Percentiles rank a stretch among this genome's conserved stretches.
These are phyloP conservation scores for Rhinoptilus africanus DNA, from an alignment of 2,113 vertebrate species.

Conservation along the genomic window DNA sequence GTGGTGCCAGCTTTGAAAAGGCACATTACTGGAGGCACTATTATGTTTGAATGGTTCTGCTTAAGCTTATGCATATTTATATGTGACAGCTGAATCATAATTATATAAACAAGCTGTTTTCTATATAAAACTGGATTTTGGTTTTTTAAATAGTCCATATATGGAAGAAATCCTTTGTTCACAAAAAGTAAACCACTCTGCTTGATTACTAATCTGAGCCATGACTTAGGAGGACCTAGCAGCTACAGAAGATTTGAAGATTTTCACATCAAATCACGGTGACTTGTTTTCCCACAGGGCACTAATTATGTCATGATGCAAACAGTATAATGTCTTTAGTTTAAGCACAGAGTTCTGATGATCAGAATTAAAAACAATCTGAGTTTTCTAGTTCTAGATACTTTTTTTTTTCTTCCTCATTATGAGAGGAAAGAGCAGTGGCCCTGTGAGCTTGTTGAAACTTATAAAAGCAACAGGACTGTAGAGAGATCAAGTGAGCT, in stretches of 20 bases:
- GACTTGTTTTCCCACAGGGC: constrained; percentile 24
- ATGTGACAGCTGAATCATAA: neutral
- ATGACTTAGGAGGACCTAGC: neutral
- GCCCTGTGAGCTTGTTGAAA: neutral
- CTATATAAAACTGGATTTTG: neutral
- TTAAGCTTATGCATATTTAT: neutral
- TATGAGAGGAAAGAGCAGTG: neutral
- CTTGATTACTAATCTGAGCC: constrained; percentile 18
- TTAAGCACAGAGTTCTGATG: constrained; percentile 6
- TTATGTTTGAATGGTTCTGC: neutral
- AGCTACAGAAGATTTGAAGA: neutral
- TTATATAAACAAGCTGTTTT: neutral
- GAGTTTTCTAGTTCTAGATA: neutral
- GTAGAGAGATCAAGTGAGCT: neutral
- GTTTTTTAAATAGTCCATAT: neutral
- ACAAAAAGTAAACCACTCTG: neutral
- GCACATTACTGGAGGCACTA: rapidly evolving
- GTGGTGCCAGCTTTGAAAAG: neutral
- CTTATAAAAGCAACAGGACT: neutral
- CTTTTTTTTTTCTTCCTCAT: neutral
- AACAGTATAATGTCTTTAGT: neutral
- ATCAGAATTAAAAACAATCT: constrained; percentile 16
- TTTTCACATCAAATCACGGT: constrained; percentile 33
- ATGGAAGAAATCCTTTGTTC: neutral
- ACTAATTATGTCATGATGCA: constrained; percentile 2